Conservation (phyloP, 2,113 vertebrate genomes). For the Cottus gobio region DNA sequence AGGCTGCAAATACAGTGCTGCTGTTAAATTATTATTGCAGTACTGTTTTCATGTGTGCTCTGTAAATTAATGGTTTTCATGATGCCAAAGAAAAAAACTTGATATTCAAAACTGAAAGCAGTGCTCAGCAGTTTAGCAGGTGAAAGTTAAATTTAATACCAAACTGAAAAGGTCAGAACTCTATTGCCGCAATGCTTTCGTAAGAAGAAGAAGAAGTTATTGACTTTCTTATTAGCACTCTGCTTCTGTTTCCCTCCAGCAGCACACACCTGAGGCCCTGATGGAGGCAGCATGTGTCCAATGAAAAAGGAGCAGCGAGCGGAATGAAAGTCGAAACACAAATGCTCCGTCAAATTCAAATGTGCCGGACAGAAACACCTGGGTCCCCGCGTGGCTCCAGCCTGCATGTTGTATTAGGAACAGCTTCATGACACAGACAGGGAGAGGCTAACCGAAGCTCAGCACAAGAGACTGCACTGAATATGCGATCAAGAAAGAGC, state of each 20-base stretch:
- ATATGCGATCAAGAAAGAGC: constrained; percentile 16
- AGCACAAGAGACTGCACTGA: background rate
- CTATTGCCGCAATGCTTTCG: background rate
- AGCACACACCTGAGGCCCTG: background rate
- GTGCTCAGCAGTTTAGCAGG: background rate
- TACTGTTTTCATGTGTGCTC: background rate
- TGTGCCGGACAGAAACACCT: constrained; percentile 54
- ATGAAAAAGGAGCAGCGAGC: constrained; percentile 10
- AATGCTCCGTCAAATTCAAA: constrained; percentile 24
- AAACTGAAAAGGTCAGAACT: background rate
- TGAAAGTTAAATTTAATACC: background rate
- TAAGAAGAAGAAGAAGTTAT: background rate
- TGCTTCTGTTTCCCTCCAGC: background rate
- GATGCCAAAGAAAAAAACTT: too few species aligned
- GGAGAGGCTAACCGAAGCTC: background rate
- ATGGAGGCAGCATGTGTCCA: constrained; percentile 16
- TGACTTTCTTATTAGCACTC: background rate
- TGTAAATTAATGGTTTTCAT: background rate
- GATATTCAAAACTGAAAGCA: background rate
- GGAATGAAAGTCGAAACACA: constrained; percentile 33
- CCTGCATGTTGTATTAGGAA: constrained; percentile 26
- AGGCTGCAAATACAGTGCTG: constrained; percentile 2
- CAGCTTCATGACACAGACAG: constrained; percentile 13
- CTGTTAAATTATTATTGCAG: background rate
- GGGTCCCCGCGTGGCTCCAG: constrained; percentile 44